These are phyloP conservation scores for Porites cylindrica DNA, from an alignment of 92 coral and sea anemone genomes.

Conservation along the genomic window DNA sequence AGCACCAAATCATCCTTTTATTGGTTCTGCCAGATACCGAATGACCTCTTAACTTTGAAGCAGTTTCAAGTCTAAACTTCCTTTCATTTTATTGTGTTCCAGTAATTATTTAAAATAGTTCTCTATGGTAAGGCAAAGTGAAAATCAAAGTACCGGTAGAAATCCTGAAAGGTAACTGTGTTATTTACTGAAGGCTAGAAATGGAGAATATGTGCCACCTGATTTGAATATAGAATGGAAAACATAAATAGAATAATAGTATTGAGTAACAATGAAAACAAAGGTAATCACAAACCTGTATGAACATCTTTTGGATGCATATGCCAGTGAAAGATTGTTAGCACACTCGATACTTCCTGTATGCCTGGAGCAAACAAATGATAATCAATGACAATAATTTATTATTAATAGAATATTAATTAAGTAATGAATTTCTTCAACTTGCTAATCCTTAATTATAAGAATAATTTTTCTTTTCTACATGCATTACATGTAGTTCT, in stretches of 20 bases:
- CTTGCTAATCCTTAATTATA: background rate
- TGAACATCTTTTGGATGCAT: constrained; percentile 43
- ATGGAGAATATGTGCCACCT: background rate
- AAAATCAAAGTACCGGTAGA: no score
- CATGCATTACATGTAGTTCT: background rate
- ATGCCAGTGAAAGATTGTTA: constrained; percentile 38
- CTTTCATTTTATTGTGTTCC: no score
- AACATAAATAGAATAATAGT: background rate
- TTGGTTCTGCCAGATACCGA: no score
- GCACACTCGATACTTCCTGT: constrained; percentile 58
- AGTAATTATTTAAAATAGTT: no score
- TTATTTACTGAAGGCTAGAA: background rate
- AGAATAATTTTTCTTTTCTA: no score
- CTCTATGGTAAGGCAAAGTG: no score
- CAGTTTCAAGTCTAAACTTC: no score
- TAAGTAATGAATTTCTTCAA: background rate
- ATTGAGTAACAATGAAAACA: background rate
- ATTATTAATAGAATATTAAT: background rate
- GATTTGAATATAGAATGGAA: background rate
- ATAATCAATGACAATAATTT: background rate
- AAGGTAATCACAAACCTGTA: constrained; percentile 21
- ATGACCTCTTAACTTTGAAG: no score
- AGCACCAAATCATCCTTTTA: no score
- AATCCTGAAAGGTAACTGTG: no score
- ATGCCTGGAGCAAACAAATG: constrained; percentile 25